Evolutionary conservation across 1,140 invertebrate species (phyloP).

Genomic region (Drosophila sulfurigaster): DNA sequence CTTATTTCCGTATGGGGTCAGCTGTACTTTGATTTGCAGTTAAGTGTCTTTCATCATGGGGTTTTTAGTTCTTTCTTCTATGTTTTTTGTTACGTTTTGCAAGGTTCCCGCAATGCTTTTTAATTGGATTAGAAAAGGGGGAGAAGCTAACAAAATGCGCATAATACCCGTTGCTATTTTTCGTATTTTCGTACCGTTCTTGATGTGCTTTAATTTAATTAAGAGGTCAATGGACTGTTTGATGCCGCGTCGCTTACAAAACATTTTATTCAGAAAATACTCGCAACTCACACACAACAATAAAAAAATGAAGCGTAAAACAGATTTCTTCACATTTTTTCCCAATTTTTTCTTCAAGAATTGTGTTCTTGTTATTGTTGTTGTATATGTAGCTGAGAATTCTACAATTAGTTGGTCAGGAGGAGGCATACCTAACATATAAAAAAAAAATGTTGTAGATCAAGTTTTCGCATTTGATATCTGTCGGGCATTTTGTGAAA

Average conservation of each 20-base stretch:
- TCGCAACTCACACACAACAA: background rate
- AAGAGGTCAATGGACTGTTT: constrained; percentile 54
- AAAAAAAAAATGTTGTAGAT: constrained; percentile 55
- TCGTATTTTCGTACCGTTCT: constrained; percentile 31
- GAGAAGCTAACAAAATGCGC: constrained; percentile 53
- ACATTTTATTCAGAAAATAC: constrained; percentile 38
- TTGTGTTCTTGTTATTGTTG: constrained; percentile 12
- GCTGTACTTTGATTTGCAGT: constrained; percentile 50
- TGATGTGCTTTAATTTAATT: constrained; percentile 60
- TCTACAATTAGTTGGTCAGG: constrained; percentile 61
- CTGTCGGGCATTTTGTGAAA: constrained; percentile 32
- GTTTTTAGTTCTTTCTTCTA: background rate
- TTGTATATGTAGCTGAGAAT: constrained; percentile 39
- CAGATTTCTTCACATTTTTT: constrained; percentile 23
- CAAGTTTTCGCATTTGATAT: constrained; percentile 57
- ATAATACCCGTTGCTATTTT: constrained; percentile 63
- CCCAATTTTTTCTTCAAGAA: background rate
- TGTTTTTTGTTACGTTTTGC: constrained; percentile 30
- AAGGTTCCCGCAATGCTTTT: constrained; percentile 56
- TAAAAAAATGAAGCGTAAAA: constrained; percentile 37
- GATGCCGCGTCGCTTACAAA: constrained; percentile 24
- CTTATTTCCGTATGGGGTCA: constrained; percentile 32
- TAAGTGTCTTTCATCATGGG: constrained; percentile 35
- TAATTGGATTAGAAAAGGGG: constrained; percentile 62
- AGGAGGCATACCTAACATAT: constrained; percentile 7